Base-by-base conservation (phyloP, 2,113 vertebrate genomes). In the Probosciger aterrimus region DNA sequence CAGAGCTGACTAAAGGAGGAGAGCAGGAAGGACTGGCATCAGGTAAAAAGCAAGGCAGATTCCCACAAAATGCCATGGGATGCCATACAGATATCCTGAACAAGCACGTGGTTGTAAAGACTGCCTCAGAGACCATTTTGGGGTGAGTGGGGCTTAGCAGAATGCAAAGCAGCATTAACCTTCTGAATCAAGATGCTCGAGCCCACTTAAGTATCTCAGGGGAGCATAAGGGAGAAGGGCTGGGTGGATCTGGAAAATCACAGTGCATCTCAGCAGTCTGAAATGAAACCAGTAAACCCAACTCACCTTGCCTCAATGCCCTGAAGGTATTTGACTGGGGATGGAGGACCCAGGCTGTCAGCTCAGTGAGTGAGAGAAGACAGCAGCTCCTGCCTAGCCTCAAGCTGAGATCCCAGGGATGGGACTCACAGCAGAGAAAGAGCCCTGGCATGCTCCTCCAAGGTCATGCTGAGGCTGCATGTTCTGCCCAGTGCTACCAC, bases 171-270 rank as follows among this genome's bases (percentile, higher is more conserved):
- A 82, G 27, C 46, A 53, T 30, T 59, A 59, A 81, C 46, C 47
- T 73, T 80, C 70, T 43, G n/a, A 15, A 86, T 67, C 41, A 82
- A 82, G 67, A 63, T 55, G 50, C 37, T 74, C 2, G 1, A 84
- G 44, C 24, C 59, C 43, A 46, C 35, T 37, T 65, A 49, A 39
- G 30, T 55, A 70, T 28, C 53, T 76, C 53, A 13, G 25, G 44
- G 24, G 18, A 74, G 18, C 64, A 59, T 59, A 83, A 47, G 12
- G 20, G 37, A 75, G 28, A 83, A 67, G 41, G 14, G 37, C 1
- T 78, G 46, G 41, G 78, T 78, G 50, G 50, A 73, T 83, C 76
- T 81, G 47, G 50, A 94, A 90, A 90, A 83, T 71, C 49, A 67
- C 1, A 6, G 33, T 53, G 39, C 41, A 39, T 30, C 63, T 76